Conservation (phyloP, 2,888 invertebrate genomes). For the Callosobruchus maculatus region DNA sequence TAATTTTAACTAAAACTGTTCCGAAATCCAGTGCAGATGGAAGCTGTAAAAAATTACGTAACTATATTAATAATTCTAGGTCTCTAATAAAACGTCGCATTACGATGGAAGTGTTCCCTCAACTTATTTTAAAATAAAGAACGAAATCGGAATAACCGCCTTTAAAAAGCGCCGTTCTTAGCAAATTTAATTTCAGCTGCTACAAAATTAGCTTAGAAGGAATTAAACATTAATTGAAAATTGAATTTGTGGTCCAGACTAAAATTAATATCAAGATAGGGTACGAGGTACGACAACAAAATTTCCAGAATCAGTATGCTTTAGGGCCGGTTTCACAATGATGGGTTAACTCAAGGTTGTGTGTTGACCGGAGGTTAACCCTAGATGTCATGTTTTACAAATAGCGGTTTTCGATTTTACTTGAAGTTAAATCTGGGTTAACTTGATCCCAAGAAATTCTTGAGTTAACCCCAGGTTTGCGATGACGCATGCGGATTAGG, state of each 20-base stretch:
- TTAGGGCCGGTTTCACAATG: too few species aligned
- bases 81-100: not conserved
- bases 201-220: not conserved
- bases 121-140: not conserved
- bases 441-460: too few species aligned
- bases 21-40: not conserved
- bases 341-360: too few species aligned
- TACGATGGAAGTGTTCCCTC: not conserved
- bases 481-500: too few species aligned
- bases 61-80: not conserved
- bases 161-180: not conserved
- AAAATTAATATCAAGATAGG: not conserved
- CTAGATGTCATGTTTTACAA: too few species aligned
- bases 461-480: too few species aligned
- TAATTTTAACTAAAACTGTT: not conserved
- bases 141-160: not conserved
- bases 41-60: not conserved
- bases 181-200: not conserved
- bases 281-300: not conserved
- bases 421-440: too few species aligned
- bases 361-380: too few species aligned
- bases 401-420: too few species aligned
- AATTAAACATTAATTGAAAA: not conserved
- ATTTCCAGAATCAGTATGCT: not conserved
- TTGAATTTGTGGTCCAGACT: not conserved